phyloP scores from a whole-genome alignment of 1,140 invertebrate genomes.

The Charaxes varanes region DNA sequence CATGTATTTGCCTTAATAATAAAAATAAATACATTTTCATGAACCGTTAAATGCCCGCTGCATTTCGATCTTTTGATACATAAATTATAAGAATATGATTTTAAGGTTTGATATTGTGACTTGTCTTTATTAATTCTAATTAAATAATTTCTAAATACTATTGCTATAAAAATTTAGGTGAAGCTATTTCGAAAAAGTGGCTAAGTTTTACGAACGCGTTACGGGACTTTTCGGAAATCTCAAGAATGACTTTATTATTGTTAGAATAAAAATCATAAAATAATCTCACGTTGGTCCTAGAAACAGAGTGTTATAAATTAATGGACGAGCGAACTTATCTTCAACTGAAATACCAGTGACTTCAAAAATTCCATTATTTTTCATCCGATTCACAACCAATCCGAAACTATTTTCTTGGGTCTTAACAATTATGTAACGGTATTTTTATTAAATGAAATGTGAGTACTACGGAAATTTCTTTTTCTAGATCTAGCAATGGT shows the following conservation, averaged over 20 bases:
- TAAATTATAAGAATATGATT: constrained; percentile 38
- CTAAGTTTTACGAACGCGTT: constrained; percentile 27
- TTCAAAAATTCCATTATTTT: constrained; percentile 14
- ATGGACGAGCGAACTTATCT: constrained; percentile 11
- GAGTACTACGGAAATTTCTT: no score
- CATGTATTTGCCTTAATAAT: neutral
- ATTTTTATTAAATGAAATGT: no score
- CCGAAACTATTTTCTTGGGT: no score
- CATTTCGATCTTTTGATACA: constrained; percentile 49
- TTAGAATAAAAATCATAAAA: constrained; percentile 18
- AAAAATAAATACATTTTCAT: constrained; percentile 25
- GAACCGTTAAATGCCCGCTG: constrained; percentile 21
- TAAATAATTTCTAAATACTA: constrained; percentile 42
- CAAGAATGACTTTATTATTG: constrained; percentile 14
- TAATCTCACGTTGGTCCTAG: constrained; percentile 22
- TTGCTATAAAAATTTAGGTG: constrained; percentile 42
- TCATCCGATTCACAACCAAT: no score
- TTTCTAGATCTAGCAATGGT: no score
- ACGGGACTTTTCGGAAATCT: constrained; percentile 12
- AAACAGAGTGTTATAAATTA: constrained; percentile 17
- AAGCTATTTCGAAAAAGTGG: constrained; percentile 39
- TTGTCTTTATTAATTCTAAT: constrained; percentile 43
- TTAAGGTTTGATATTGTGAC: constrained; percentile 60
- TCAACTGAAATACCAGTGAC: constrained; percentile 24
- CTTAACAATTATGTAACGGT: no score